Base-by-base conservation (phyloP, 2,113 vertebrate genomes). In the Salminus brasiliensis region DNA sequence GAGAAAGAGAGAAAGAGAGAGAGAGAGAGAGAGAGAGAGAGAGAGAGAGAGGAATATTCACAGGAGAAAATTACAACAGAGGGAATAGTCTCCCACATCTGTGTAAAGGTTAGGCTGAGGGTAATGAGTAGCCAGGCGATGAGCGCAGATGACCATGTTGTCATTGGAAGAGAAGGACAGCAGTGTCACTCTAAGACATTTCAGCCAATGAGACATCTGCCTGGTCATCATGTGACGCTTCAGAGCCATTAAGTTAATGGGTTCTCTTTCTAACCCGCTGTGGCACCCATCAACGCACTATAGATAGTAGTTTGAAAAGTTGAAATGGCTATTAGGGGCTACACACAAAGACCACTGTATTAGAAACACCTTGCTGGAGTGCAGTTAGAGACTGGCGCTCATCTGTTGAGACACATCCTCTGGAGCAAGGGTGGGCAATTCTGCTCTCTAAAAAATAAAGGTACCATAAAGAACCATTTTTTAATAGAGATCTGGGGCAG, bases 81-180 rank as follows among this genome's bases (percentile, higher is more conserved):
- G 88, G 89, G 90, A 89, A 86, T 88, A 81, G 86, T 86, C 85
- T 18, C 76, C 82, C 85, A 86, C 88, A 87, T 92, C 90, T 90
- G 87, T 92, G 91, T 91, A 93, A 92, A 93, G 92, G 92, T 93
- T 91, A 91, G 75, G 84, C 83, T 87, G 85, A 90, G 90, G 90
- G 90, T 92, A 93, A 92, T 92, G 90, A 93, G 89, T 89, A 90
- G 85, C 72, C 43, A n/a, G 82, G 15, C 60, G 39, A 67, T 47
- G 36, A 62, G 53, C 45, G 73, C 55, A 76, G 47, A 34, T 77
- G 47, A 63, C 68, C 32, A 62, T 52, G 11, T 34, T 25, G 27
- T 49, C 76, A 27, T 18, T 55, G 65, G 68, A 23, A 57, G 57
- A 41, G 66, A 60, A 49, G 11, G 32, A 69, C 7, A 2, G 65